Percentiles rank a stretch among this genome's conserved stretches.
Evolutionary conservation across 2,113 vertebrate genomes (phyloP).

Genomic region (Leptobrachium leishanense): DNA sequence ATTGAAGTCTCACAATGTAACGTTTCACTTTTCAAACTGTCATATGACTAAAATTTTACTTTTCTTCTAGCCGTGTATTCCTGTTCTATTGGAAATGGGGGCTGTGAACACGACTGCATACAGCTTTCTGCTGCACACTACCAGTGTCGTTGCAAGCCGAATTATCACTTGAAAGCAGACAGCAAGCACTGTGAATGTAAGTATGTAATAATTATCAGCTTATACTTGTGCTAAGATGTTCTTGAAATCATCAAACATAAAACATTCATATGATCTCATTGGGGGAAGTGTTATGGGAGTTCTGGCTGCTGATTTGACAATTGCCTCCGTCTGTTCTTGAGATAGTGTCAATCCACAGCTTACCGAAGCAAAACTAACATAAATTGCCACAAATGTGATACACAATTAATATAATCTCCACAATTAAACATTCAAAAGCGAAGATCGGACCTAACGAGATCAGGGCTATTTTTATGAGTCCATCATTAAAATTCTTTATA

Average conservation of each 20-base stretch:
- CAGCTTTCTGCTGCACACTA: conserved; percentile 76
- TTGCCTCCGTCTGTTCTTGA: neutral
- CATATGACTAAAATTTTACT: neutral
- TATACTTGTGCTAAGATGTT: too few species aligned
- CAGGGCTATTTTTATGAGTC: neutral
- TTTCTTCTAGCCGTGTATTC: conserved; percentile 71
- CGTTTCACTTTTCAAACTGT: too few species aligned
- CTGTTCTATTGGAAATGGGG: conserved; percentile 81
- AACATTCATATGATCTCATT: too few species aligned
- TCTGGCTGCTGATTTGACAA: too few species aligned
- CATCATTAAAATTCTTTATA: neutral
- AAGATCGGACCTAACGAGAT: neutral
- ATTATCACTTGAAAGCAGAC: conserved; percentile 75
- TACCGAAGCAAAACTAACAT: neutral
- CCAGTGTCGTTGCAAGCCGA: conserved; percentile 79
- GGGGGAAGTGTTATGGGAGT: too few species aligned
- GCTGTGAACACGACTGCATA: conserved; percentile 86
- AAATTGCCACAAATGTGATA: neutral
- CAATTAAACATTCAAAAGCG: neutral
- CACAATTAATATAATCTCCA: neutral
- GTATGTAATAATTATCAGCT: conserved; percentile 28
- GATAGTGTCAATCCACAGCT: neutral
- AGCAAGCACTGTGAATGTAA: conserved; percentile 77
- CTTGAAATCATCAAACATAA: too few species aligned
- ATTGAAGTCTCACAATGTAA: too few species aligned